Conservation (phyloP, 2,888 invertebrate species). For the Calephelis perditalis region DNA sequence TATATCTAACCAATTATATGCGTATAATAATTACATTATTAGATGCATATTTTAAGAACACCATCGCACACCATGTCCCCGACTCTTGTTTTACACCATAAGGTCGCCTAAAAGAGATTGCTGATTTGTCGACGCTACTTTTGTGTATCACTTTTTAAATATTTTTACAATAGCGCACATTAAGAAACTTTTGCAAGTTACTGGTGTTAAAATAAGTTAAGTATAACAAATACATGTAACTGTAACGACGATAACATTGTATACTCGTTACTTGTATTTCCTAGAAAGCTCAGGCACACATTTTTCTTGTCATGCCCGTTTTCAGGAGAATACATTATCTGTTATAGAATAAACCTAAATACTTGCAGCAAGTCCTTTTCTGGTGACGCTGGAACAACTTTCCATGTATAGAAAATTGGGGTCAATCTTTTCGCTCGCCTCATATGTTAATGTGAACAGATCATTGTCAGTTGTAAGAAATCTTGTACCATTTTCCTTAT, state of each 20-base stretch:
- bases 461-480: neutral
- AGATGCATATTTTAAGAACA: constrained; percentile 5
- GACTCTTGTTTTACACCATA: neutral
- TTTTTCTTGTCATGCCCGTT: neutral
- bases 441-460: constrained; percentile 23
- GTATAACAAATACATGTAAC: no score
- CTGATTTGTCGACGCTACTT: no score
- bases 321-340: neutral
- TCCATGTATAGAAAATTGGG: constrained; percentile 34
- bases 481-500: neutral
- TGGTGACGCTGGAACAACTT: constrained; percentile 33
- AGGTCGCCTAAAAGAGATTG: no score
- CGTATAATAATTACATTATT: constrained; percentile 3
- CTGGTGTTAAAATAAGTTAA: no score
- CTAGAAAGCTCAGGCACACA: neutral
- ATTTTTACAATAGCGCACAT: no score
- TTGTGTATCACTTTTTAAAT: neutral
- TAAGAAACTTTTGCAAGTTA: no score
- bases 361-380: constrained; percentile 30
- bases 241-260: no score
- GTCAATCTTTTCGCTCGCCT: constrained; percentile 33
- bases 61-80: no score
- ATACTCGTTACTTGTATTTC: no score
- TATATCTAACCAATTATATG: constrained; percentile 1
- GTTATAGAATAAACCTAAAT: constrained; percentile 28